Evolutionary conservation across 92 coral and sea anemone species (phyloP).

Genomic region (Hydrozoanthus gracilis): DNA sequence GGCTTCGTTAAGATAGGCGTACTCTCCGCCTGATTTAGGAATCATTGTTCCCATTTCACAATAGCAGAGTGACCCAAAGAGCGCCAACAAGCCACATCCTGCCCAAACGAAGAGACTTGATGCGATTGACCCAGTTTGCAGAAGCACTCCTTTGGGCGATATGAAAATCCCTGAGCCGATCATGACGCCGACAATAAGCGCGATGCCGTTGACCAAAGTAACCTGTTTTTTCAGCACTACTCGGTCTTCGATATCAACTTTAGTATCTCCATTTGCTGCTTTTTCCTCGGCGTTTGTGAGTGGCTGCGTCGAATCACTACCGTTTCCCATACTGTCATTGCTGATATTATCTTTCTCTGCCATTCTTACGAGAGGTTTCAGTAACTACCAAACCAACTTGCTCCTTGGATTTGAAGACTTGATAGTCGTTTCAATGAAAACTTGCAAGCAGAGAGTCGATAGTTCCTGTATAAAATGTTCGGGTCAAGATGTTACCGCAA

Average conservation of each 20-base stretch:
- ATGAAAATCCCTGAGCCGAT: slow-evolving; percentile 98
- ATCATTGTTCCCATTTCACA: slow-evolving; percentile 99
- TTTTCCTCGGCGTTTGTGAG: slow-evolving; percentile 73
- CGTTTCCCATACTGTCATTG: slow-evolving; percentile 39
- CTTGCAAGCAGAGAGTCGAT: too few relatives aligned
- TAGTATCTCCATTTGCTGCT: slow-evolving; percentile 72
- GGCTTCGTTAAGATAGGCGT: slow-evolving; percentile 87
- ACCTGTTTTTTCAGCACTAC: slow-evolving; percentile 89
- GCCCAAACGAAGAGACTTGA: slow-evolving; percentile 95
- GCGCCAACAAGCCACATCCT: slow-evolving; percentile 91
- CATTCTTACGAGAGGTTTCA: slow-evolving; percentile 14
- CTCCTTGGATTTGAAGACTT: neutral
- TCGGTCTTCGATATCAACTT: slow-evolving; percentile 56
- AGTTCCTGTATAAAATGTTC: too few relatives aligned
- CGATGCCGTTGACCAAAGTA: slow-evolving; percentile 83
- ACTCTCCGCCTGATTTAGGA: slow-evolving; percentile 96
- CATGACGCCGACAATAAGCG: slow-evolving; percentile 95
- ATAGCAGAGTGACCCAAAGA: slow-evolving; percentile 92
- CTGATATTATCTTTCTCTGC: slow-evolving; percentile 35
- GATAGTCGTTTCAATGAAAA: too few relatives aligned
- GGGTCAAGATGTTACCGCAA: too few relatives aligned
- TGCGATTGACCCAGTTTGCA: slow-evolving; percentile 80
- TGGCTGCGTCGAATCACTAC: slow-evolving; percentile 69
- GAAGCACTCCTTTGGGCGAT: slow-evolving; percentile 94
- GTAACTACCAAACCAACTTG: neutral